Conservation (phyloP, 2,888 invertebrate species). For the Chloroclysta siterata region DNA sequence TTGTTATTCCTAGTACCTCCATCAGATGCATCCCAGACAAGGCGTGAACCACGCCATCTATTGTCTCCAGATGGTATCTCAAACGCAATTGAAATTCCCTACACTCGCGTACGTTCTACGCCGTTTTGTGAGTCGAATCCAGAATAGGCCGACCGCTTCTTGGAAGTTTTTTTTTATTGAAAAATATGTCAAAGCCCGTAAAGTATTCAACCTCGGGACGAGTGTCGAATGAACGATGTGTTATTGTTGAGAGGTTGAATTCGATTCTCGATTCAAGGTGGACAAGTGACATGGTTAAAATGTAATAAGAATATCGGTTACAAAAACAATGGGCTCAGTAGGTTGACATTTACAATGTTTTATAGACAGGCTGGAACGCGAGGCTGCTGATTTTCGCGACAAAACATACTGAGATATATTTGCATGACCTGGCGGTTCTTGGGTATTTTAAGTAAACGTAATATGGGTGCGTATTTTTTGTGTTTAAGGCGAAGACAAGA, state of each 20-base stretch:
- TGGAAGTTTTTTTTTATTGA: conserved; percentile 47
- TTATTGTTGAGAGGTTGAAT: conserved; percentile 31
- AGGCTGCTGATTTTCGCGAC: not conserved
- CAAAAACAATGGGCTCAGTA: not conserved
- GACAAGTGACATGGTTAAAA: conserved; percentile 5
- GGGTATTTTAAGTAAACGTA: no score
- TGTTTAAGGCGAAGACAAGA: no score
- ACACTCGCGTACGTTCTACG: conserved; percentile 41
- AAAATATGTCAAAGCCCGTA: conserved; percentile 69
- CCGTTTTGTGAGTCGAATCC: conserved; percentile 64
- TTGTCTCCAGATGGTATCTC: conserved; percentile 58
- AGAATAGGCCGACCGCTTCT: conserved; percentile 53
- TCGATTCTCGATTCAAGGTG: conserved; percentile 16
- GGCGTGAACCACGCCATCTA: conserved; percentile 52
- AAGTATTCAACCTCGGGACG: conserved; percentile 57
- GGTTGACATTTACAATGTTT: not conserved
- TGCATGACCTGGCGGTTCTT: no score
- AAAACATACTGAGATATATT: no score
- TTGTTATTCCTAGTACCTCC: conserved; percentile 21
- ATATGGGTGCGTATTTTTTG: no score
- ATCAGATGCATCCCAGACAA: conserved; percentile 17
- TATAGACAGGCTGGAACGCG: not conserved
- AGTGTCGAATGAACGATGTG: conserved; percentile 51
- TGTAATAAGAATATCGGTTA: conserved; percentile 4
- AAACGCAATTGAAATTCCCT: conserved; percentile 59